phyloP scores from a whole-genome alignment of 2,113 vertebrate species.

The Podilymbus podiceps region DNA sequence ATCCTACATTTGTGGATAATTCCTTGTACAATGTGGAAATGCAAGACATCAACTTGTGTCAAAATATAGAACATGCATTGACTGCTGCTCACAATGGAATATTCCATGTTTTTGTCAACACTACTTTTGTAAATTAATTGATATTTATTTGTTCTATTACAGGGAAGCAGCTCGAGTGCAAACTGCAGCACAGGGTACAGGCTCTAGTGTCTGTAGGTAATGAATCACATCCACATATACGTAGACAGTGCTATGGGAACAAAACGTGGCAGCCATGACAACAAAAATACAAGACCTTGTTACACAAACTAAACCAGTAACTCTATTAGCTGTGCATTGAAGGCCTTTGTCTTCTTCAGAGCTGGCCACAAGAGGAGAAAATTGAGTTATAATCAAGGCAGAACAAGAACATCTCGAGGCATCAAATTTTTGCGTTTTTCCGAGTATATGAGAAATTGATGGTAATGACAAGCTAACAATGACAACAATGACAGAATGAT shows the following conservation, averaged over 20 bases:
- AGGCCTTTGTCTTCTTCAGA: not conserved
- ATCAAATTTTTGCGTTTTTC: not conserved
- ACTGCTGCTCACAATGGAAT: not conserved
- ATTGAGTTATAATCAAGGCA: not conserved
- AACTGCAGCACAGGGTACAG: not conserved
- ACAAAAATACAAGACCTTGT: not conserved
- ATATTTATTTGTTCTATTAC: not conserved
- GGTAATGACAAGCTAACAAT: not conserved
- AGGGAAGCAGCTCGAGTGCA: not conserved
- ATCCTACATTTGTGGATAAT: not conserved
- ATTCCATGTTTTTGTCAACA: not conserved
- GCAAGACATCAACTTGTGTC: not conserved
- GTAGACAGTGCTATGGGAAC: constrained; percentile 30
- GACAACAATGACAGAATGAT: not conserved
- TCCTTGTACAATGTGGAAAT: not conserved
- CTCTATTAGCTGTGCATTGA: not conserved
- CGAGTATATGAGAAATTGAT: not conserved
- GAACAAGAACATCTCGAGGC: not conserved
- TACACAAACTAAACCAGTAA: not conserved
- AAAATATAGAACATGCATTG: not conserved
- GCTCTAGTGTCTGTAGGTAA: not conserved
- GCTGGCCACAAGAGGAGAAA: not conserved
- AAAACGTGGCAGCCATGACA: constrained; percentile 31
- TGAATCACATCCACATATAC: not conserved
- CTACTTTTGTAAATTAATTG: not conserved